These are phyloP conservation scores for Potorous gilbertii DNA, from an alignment of 2,797 vertebrate genomes.

Conservation along the genomic window DNA sequence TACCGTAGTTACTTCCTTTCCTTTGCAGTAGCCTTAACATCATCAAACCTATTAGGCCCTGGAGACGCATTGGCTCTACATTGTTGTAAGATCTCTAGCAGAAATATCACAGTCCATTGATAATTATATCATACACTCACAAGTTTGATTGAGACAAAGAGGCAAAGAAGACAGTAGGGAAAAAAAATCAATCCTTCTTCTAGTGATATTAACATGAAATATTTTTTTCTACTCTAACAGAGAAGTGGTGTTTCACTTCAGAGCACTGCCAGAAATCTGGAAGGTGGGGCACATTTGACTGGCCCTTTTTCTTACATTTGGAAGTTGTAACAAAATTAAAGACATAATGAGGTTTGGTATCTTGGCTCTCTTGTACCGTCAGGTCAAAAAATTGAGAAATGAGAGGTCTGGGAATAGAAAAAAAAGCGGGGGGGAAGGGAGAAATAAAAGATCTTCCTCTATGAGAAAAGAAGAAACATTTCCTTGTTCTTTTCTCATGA, in stretches of 20 bases:
- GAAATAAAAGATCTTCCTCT: conserved; percentile 55
- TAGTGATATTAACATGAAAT: conserved; percentile 66
- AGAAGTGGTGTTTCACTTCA: conserved; percentile 57
- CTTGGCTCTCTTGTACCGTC: conserved; percentile 61
- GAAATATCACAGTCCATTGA: conserved; percentile 60
- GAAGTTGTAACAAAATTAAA: conserved; percentile 48
- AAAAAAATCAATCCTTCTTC: conserved; percentile 53
- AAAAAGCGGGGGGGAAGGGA: conserved; percentile 35
- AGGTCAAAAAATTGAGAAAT: conserved; percentile 61
- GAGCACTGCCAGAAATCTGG: conserved; percentile 35
- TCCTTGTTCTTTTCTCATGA: conserved; percentile 53
- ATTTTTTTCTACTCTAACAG: conserved; percentile 30
- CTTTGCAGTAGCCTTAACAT: conserved; percentile 62
- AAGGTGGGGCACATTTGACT: neutral
- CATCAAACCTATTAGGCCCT: conserved; percentile 67
- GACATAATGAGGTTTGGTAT: conserved; percentile 48
- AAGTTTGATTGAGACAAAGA: conserved; percentile 71
- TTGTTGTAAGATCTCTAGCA: conserved; percentile 42
- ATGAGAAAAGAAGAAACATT: conserved; percentile 34
- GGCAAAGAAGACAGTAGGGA: conserved; percentile 58
- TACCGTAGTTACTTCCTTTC: conserved; percentile 63
- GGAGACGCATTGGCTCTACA: conserved; percentile 64
- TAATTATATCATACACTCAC: conserved; percentile 61
- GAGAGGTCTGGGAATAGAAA: neutral
- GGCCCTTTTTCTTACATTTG: conserved; percentile 28